Conservation (phyloP, 2,888 invertebrate genomes). For the Helleia helle region DNA sequence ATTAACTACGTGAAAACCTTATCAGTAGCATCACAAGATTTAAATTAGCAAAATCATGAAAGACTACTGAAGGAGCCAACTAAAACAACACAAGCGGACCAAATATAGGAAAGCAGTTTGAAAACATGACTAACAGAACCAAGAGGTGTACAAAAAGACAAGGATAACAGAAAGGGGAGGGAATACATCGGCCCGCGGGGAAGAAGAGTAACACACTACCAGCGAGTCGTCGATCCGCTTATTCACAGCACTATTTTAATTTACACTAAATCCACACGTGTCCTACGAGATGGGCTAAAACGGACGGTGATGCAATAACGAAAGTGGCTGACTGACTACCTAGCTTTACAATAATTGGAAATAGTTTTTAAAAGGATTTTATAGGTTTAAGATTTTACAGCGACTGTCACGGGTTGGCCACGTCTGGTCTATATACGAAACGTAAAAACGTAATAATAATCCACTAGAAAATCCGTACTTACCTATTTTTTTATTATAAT, state of each 20-base stretch:
- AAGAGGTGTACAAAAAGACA: slow-evolving; percentile 29
- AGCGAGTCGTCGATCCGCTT: slow-evolving; percentile 34
- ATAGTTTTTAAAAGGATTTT: too few relatives aligned
- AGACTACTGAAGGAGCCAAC: slow-evolving; percentile 15
- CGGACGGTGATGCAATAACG: slow-evolving; percentile 33
- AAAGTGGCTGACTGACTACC: background rate
- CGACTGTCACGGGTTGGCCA: too few relatives aligned
- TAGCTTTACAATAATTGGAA: too few relatives aligned
- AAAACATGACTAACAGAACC: slow-evolving; percentile 25
- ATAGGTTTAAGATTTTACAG: too few relatives aligned
- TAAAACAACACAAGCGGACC: slow-evolving; percentile 18
- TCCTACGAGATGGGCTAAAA: slow-evolving; percentile 30
- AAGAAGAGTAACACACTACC: slow-evolving; percentile 21
- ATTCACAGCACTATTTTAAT: slow-evolving; percentile 59
- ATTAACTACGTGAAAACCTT: background rate
- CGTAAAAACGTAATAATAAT: too few relatives aligned
- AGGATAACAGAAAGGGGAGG: slow-evolving; percentile 21
- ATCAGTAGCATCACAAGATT: background rate
- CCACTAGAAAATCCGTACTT: too few relatives aligned
- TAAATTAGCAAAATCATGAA: slow-evolving; percentile 5
- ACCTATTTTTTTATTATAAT: too few relatives aligned
- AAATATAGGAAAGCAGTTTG: slow-evolving; percentile 13
- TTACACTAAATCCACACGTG: slow-evolving; percentile 48
- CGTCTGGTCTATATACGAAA: too few relatives aligned
- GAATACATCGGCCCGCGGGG: slow-evolving; percentile 16